These are phyloP conservation scores for Tragelaphus scriptus DNA, from an alignment of 2,113 vertebrate species.

Conservation along the genomic window DNA sequence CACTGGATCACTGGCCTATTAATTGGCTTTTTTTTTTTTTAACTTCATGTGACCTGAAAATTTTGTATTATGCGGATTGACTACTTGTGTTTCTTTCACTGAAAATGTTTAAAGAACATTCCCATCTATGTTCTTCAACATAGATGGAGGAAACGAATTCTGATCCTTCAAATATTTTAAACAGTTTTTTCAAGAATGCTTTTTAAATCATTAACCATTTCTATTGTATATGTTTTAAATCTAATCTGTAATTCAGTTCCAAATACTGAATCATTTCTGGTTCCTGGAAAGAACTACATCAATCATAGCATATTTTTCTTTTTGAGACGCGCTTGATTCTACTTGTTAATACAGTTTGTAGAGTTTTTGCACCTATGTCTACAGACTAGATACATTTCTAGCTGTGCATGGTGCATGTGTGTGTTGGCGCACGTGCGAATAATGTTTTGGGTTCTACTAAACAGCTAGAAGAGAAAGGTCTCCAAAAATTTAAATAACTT, in stretches of 20 bases:
- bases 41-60: no score
- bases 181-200: background rate
- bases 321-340: background rate
- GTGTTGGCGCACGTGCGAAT: fast-evolving
- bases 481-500: background rate
- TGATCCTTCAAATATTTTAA: no score
- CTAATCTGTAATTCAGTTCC: background rate
- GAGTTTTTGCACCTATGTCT: fast-evolving
- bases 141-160: no score
- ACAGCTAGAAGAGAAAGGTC: background rate
- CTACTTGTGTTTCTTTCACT: no score
- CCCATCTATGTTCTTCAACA: no score
- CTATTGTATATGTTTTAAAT: background rate
- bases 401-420: fast-evolving
- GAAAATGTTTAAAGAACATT: no score
- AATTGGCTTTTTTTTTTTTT: no score
- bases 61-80: no score
- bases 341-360: fast-evolving
- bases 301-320: fast-evolving
- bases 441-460: background rate
- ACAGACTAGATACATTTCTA: background rate
- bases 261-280: background rate
- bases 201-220: background rate
- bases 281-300: background rate
- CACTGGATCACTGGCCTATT: no score